Evolutionary conservation across 2,113 vertebrate species (phyloP).

Genomic region (Ophiodon elongatus): DNA sequence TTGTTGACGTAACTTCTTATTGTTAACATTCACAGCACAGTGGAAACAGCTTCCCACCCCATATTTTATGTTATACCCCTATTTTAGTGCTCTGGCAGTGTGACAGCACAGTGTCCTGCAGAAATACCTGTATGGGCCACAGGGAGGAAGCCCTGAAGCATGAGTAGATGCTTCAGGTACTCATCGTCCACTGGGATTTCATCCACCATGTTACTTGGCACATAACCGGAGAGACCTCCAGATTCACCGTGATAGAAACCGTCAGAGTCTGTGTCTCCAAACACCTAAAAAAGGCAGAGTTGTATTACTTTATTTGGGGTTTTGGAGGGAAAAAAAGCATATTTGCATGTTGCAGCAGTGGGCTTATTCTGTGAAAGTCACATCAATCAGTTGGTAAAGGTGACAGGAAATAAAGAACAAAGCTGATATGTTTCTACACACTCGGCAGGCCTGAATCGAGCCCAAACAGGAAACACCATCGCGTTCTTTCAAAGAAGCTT

Average conservation of each 20-base stretch:
- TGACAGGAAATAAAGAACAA: constrained; percentile 65
- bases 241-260: constrained; percentile 93
- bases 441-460: constrained; percentile 21
- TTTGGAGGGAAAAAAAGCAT: neutral
- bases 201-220: constrained; percentile 97
- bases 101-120: neutral
- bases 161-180: constrained; percentile 84
- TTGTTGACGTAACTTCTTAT: neutral
- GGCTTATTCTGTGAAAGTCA: constrained; percentile 14
- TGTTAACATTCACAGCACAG: neutral
- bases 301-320: neutral
- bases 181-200: constrained; percentile 91
- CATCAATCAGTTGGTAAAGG: constrained; percentile 30
- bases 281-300: constrained; percentile 82
- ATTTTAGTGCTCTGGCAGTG: neutral
- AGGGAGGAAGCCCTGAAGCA: constrained; percentile 87
- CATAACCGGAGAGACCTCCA: constrained; percentile 88
- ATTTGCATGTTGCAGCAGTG: neutral
- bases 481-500: constrained; percentile 25
- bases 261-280: constrained; percentile 93
- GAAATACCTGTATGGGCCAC: constrained; percentile 85
- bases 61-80: neutral
- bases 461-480: constrained; percentile 65
- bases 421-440: constrained; percentile 15
- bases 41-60: neutral